phyloP scores from a whole-genome alignment of 2,888 invertebrate species.

The Rhyacophila evoluta region DNA sequence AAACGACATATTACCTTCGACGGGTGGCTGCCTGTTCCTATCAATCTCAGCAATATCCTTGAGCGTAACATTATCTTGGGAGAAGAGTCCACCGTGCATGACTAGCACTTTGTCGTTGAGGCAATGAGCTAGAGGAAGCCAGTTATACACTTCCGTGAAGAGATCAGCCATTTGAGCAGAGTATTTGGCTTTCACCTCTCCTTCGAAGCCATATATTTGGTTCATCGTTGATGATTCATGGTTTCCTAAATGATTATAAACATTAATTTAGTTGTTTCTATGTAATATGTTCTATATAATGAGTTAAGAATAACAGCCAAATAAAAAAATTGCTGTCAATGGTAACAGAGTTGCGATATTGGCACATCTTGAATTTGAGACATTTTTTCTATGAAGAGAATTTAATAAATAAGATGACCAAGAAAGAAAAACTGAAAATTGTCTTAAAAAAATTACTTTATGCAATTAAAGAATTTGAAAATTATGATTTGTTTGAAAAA shows the following conservation, averaged over 20 bases:
- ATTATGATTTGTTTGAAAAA: too few relatives aligned
- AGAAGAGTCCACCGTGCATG: slow-evolving; percentile 98
- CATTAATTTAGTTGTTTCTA: too few relatives aligned
- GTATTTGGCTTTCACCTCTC: slow-evolving; percentile 97
- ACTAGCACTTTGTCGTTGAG: slow-evolving; percentile 86
- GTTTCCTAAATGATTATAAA: slow-evolving; percentile 77
- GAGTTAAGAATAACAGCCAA: too few relatives aligned
- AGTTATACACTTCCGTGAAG: slow-evolving; percentile 99
- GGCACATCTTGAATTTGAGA: too few relatives aligned
- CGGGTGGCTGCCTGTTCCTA: slow-evolving; percentile 96
- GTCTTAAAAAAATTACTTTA: too few relatives aligned
- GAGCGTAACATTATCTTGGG: slow-evolving; percentile 92
- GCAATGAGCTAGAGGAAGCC: slow-evolving; percentile 95
- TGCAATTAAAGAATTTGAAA: too few relatives aligned
- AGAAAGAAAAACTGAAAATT: too few relatives aligned
- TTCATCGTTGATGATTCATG: slow-evolving; percentile 99
- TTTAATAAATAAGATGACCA: too few relatives aligned
- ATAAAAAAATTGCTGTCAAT: too few relatives aligned
- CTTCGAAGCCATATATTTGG: slow-evolving; percentile 99
- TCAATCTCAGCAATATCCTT: slow-evolving; percentile 91
- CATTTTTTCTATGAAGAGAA: too few relatives aligned
- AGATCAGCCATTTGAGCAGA: slow-evolving; percentile 94
- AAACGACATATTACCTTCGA: slow-evolving; percentile 89
- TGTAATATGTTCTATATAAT: too few relatives aligned
- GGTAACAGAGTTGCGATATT: too few relatives aligned